Percentiles rank a stretch among this genome's conserved stretches.
Conservation (phyloP, 1,140 invertebrate species). For the Trichomalopsis sarcophagae region DNA sequence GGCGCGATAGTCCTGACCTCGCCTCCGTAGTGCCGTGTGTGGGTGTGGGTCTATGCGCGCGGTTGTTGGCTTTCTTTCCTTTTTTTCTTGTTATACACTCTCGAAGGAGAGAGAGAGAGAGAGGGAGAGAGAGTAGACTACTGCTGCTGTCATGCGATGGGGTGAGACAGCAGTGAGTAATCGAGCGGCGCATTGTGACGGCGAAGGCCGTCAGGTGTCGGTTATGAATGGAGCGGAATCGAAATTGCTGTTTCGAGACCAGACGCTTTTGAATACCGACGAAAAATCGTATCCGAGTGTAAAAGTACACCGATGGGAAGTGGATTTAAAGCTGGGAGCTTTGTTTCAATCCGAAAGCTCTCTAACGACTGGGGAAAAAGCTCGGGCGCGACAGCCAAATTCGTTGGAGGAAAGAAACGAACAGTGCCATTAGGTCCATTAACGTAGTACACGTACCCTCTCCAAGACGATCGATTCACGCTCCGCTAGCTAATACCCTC, state of each 20-base stretch:
- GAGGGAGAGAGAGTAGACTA: not conserved
- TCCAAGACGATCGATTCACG: slow-evolving; percentile 25
- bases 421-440: slow-evolving; percentile 44
- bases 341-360: not conserved
- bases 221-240: not conserved
- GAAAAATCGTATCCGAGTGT: no score
- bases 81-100: not conserved
- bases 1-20: slow-evolving; percentile 10
- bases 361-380: slow-evolving; percentile 6
- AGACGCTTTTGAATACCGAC: no score
- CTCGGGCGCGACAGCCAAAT: slow-evolving; percentile 7
- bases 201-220: not conserved
- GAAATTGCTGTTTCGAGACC: not conserved
- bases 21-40: not conserved
- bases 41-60: not conserved
- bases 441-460: slow-evolving; percentile 23
- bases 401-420: slow-evolving; percentile 19
- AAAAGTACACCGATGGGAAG: not conserved
- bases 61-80: slow-evolving; percentile 4
- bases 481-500: slow-evolving; percentile 21
- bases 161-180: not conserved
- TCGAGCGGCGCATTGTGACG: not conserved
- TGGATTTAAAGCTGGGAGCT: not conserved
- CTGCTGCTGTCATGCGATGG: not conserved
- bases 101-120: not conserved